Evolutionary conservation across 2,113 vertebrate genomes (phyloP).

Genomic region (Nothobranchius kuhntae): DNA sequence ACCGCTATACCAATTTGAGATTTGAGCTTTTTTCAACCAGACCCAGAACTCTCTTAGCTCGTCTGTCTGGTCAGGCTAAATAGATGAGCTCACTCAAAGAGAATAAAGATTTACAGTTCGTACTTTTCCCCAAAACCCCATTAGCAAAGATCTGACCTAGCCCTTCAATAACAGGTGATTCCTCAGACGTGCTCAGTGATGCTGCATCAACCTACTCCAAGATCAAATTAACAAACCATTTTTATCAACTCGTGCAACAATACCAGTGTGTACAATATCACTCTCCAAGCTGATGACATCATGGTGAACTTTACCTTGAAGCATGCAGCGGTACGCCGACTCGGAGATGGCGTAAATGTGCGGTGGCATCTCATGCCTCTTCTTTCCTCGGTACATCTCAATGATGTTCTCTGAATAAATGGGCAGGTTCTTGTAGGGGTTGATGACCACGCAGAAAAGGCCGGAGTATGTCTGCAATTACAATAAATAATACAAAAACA

Average conservation of each 20-base stretch:
- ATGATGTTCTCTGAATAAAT: slow-evolving; percentile 82
- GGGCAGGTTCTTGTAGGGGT: slow-evolving; percentile 82
- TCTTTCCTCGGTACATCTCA: slow-evolving; percentile 81
- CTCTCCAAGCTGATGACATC: background rate
- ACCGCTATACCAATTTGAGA: too few species aligned
- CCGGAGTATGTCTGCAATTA: slow-evolving; percentile 75
- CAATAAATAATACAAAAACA: slow-evolving; percentile 22
- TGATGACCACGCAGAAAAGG: slow-evolving; percentile 80
- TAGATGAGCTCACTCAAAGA: too few species aligned
- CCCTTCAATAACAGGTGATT: slow-evolving; percentile 2
- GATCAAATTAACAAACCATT: background rate
- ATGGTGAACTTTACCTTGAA: slow-evolving; percentile 66
- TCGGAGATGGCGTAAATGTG: slow-evolving; percentile 82
- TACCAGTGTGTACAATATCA: background rate
- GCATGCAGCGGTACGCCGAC: slow-evolving; percentile 80
- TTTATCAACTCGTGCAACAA: background rate
- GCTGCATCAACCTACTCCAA: slow-evolving; percentile 24
- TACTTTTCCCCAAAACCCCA: too few species aligned
- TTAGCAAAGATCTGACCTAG: background rate
- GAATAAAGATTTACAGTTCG: too few species aligned
- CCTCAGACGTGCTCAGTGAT: slow-evolving; percentile 15
- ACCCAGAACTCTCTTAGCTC: too few species aligned
- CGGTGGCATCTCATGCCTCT: slow-evolving; percentile 79
- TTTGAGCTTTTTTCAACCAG: too few species aligned
- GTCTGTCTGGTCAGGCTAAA: too few species aligned